Conservation (phyloP, 2,113 vertebrate species). For the human region GRCh38 chr22:39928001-39928500, state of each 20-base stretch:
- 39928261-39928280: conserved; percentile 43
- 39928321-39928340: neutral
- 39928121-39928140: neutral
- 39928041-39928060: neutral
- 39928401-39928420: neutral
- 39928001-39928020: neutral
- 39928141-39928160: conserved; percentile 41
- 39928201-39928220: conserved; percentile 10
- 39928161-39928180: neutral
- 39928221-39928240: conserved; percentile 50
- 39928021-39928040: neutral
- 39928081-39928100: neutral
- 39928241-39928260: conserved; percentile 53
- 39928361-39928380: neutral
- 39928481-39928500: neutral
- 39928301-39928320: neutral
- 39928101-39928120: neutral
- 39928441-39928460: neutral
- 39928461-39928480: conserved; percentile 44
- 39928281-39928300: neutral
- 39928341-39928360: neutral
- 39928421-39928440: conserved; percentile 29
- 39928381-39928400: neutral
- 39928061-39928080: neutral
- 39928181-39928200: neutral